Evolutionary conservation across 2,797 vertebrate genomes (phyloP), one percentile per base, ranked within the genome.

Genomic region (Acanthis flammea): DNA sequence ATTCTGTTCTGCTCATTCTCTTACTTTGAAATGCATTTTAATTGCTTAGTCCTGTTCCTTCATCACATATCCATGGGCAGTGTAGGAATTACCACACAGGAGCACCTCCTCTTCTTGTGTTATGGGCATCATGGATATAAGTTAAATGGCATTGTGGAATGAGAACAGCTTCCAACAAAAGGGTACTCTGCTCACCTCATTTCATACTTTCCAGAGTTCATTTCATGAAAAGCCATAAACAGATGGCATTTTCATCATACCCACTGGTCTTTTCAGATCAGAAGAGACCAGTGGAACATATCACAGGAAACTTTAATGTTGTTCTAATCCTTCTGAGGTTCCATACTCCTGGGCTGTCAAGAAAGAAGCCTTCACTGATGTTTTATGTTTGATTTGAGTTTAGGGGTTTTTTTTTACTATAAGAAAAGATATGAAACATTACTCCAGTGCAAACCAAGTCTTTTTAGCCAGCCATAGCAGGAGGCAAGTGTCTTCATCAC

Each of bases 101-200:
- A 58, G 41, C 66, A 44, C 16, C 28, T 39, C 61, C 60, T 21
- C 30, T 51, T 42, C 68, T 68, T 23, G n/a, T 19, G 4, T 23
- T 22, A 17, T 0, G 17, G 54, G 17, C 37, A 54, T 22, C 4
- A 2, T 4, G 2, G 17, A 44, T 8, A 2, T 2, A 35, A 68
- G 28, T 42, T 51, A 55, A 50, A 67, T 14, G 7, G 24, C 12
- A 13, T 54, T 7, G 4, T 9, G 18, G 10, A 45, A 37, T 12
- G 41, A 41, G 39, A n/a, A n/a, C 3, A 2, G 35, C 53, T 66
- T 66, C 76, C 45, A 58, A 30, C 12, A 14, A 37, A 68, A 71
- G 24, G 5, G 8, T 12, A 31, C 19, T 21, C 22, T 33, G 16
- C 33, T 86, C 39, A 54, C n/a, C 57, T 63, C 15, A 16, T 50